Base-by-base conservation (phyloP, 2,113 vertebrate species). In the Chascanopsetta lugubris region DNA sequence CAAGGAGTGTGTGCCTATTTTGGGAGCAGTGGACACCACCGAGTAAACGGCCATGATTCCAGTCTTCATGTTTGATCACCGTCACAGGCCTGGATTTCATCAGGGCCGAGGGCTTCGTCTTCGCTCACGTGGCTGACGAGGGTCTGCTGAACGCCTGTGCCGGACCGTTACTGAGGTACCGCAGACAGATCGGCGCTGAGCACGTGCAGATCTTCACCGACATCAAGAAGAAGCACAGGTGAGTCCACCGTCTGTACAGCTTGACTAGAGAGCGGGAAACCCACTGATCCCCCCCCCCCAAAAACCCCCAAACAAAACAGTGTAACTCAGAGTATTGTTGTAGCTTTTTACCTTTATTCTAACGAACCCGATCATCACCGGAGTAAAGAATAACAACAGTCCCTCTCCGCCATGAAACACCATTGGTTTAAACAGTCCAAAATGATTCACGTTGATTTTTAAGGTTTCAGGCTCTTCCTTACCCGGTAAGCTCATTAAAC, bases 211-310 rank as follows among this genome's bases (percentile, higher is more conserved):
- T 97, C 78, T 95, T 95, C 43, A 93, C 95, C 0, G 95, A 97
- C 72, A 93, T 97, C 76, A 97, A 96, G 70, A 97, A 97, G 87
- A 97, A 97, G 34, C 95, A 96, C 88, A 95, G 95, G 95, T 96
- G 67, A 83, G 75, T 24, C 22, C 6, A 11, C 11, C 17, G 40
- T 7, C 25, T 45, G 5, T 15, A 43, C 24, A 34, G 8, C 25
- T 30, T 7, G 5, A n/a, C 12, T 22, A 29, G 18, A 13, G 25
- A 51, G 36, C 13, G 26, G 13, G 26, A n/a, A 6, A 59, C 10
- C 45, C 43, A 32, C 8, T 15, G n/a, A 30, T 11, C 17, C 13
- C 12, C 34, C 12, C 3, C 34, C 13, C 12, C 34, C 12, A 15
- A 11, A 38, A 38, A 15, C 15, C 12, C 4, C 34, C 7, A 4